These are phyloP conservation scores for Drosophila sp. DNA, from an alignment of 1,140 invertebrate genomes.

Conservation along the genomic window DNA sequence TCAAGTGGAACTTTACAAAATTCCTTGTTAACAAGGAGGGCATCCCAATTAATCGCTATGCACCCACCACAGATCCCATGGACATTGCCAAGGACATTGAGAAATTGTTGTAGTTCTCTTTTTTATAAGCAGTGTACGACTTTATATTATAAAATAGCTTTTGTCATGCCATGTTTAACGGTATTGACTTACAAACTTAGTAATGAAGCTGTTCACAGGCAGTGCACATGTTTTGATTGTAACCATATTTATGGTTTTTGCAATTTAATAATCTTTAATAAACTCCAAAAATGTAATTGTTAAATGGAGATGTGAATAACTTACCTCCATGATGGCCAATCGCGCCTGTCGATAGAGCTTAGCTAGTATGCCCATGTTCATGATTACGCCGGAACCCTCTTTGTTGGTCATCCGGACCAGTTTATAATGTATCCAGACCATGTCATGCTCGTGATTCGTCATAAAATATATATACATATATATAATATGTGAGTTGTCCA, in stretches of 20 bases:
- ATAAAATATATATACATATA: constrained; percentile 29
- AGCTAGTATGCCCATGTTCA: constrained; percentile 36
- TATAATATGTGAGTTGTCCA: neutral
- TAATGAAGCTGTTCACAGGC: constrained; percentile 9
- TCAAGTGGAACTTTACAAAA: constrained; percentile 99
- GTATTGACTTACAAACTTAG: constrained; percentile 22
- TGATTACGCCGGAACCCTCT: constrained; percentile 3
- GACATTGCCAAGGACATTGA: constrained; percentile 88
- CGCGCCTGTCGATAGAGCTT: constrained; percentile 41
- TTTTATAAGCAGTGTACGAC: constrained; percentile 8
- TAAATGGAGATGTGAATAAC: neutral
- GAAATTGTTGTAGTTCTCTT: constrained; percentile 87
- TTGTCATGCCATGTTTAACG: constrained; percentile 2
- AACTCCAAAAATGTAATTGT: constrained; percentile 2
- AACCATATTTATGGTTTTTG: constrained; percentile 1
- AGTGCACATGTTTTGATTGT: constrained; percentile 18
- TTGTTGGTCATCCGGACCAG: constrained; percentile 11
- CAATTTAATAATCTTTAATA: constrained; percentile 16
- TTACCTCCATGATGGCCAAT: constrained; percentile 40
- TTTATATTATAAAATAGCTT: constrained; percentile 14
- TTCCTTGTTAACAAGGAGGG: constrained; percentile 96
- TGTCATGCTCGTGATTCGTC: constrained; percentile 43
- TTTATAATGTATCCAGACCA: constrained; percentile 38
- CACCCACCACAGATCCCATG: constrained; percentile 90
- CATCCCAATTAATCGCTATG: constrained; percentile 92